A percentile compares a stretch with the other conserved stretches of the same genome.
Conservation (phyloP, 2,113 vertebrate genomes). For the Bos javanicus region DNA sequence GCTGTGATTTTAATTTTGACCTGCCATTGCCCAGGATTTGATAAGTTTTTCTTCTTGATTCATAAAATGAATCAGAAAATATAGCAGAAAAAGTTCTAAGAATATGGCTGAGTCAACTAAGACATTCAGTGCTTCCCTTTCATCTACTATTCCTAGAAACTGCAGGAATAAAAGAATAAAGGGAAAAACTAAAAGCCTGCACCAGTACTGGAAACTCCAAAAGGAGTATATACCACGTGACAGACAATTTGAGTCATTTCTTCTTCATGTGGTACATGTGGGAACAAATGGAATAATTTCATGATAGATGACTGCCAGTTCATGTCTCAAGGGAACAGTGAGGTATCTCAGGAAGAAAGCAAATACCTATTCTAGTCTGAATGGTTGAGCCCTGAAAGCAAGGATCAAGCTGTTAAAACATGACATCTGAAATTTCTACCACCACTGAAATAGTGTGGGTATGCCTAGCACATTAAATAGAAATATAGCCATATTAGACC, state of each 20-base stretch:
- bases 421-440: not conserved
- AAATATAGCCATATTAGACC: not conserved
- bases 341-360: not conserved
- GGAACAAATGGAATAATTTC: not conserved
- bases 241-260: not conserved
- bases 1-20: not conserved
- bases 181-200: not conserved
- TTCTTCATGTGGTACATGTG: not conserved
- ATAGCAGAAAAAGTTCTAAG: not conserved
- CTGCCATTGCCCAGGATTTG: not conserved
- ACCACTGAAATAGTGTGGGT: not conserved
- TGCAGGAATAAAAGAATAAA: not conserved
- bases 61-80: not conserved
- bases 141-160: not conserved
- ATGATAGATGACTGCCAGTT: not conserved
- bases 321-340: not conserved
- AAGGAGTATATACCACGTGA: not conserved
- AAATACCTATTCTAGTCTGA: not conserved
- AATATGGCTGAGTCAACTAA: not conserved
- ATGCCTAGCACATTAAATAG: not conserved
- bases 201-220: not conserved
- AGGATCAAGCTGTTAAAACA: not conserved
- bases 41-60: not conserved
- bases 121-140: not conserved
- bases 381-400: not conserved